Base-by-base conservation (phyloP, 2,888 invertebrate species). In the Taenaris catops region DNA sequence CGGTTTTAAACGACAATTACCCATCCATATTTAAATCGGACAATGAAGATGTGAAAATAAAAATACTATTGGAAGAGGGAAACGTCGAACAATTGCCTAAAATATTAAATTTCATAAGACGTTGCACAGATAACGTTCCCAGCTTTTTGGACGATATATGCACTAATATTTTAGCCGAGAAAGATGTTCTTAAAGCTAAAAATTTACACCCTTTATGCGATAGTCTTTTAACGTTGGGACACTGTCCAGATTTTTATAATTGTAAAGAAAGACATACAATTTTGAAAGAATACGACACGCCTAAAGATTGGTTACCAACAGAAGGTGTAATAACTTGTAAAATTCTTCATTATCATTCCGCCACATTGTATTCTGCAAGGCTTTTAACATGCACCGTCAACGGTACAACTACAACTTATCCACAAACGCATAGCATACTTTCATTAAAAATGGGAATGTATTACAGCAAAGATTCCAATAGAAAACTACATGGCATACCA, bases 1-100 rank as follows among this genome's bases (percentile, higher is more conserved):
- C 91, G 0, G 89, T 91, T 9, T 71, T 94, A 21, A 87, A 91
- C 36, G 88, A 92, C 44, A 89, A 90, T 55, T 91, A 91, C 53
- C 60, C 67, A 4, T 79, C 81, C 1, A 66, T 83, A 46, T 83
- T 79, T 44, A 63, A 57, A 36, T 16, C 41, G 0, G 34, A 59
- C 4, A 58, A 64, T 19, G 44, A 55, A 4, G 44, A 39, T 10
- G 76, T 74, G 20, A 79, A 71, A 66, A 87, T 64, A 48, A 79
- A 88, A 39, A 83, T 92, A 27, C 64, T 92, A 0, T 52, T 91
- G 0, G 91, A 92, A 46, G 89, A 91, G 39, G 70, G 59, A 0
- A 90, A 90, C 46, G 75, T 84, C 4, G 67, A 87, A 25, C 91
- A 92, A 49, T 64, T 92, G 29, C 89, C 91, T 12, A 90, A 90